These are phyloP conservation scores for Fulica atra DNA, from an alignment of 2,113 vertebrate species.

Conservation along the genomic window DNA sequence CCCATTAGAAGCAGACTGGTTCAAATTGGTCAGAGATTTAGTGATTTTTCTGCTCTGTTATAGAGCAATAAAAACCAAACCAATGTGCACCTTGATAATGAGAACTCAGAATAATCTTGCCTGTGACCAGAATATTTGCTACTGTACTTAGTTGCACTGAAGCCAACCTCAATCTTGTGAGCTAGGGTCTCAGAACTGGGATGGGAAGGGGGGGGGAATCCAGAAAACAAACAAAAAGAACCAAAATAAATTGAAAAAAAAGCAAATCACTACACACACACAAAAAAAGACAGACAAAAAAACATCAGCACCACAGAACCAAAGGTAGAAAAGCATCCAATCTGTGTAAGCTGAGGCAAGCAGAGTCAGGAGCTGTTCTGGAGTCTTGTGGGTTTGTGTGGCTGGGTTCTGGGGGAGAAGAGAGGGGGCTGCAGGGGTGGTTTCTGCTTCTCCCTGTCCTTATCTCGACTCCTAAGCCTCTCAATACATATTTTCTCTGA, in stretches of 20 bases:
- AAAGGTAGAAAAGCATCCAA: not conserved
- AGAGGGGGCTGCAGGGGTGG: no score
- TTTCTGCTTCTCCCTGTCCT: no score
- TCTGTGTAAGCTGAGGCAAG: accelerated
- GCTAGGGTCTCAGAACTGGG: not conserved
- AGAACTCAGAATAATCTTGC: not conserved
- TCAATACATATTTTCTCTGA: no score
- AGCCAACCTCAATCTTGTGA: not conserved
- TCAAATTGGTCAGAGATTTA: not conserved
- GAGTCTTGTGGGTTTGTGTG: no score
- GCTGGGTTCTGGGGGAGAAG: no score
- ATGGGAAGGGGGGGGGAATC: not conserved
- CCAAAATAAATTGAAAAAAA: not conserved
- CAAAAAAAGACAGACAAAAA: no score
- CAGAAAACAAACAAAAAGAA: no score
- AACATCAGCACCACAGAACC: not conserved
- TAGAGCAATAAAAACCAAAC: not conserved
- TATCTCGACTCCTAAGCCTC: no score
- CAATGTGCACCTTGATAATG: not conserved
- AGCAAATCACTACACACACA: not conserved
- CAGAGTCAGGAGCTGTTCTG: not conserved
- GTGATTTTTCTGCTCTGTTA: not conserved
- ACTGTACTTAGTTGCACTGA: not conserved
- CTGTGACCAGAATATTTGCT: not conserved
- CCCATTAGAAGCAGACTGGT: not conserved